phyloP scores from a whole-genome alignment of 2,888 invertebrate species.

The Torymus texanus region DNA sequence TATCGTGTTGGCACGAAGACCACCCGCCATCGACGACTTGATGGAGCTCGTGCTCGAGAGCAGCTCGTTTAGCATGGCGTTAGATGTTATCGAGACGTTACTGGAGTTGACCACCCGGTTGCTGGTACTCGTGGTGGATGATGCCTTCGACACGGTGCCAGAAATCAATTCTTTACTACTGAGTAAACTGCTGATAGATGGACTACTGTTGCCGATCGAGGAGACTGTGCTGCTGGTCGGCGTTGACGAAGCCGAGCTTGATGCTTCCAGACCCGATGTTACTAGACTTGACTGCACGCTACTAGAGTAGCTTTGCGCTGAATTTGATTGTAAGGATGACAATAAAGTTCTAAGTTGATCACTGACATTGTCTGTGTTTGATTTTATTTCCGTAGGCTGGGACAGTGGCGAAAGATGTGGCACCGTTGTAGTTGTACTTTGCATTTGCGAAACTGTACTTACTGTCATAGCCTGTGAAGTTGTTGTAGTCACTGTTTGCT shows the following conservation, averaged over 20 bases:
- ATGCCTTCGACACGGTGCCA: slow-evolving; percentile 15
- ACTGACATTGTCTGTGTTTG: slow-evolving; percentile 84
- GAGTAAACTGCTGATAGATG: too few species aligned
- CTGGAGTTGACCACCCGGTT: slow-evolving; percentile 50
- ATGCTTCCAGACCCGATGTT: slow-evolving; percentile 58
- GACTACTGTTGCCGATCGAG: slow-evolving; percentile 23
- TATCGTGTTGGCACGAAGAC: slow-evolving; percentile 66
- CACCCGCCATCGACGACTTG: slow-evolving; percentile 68
- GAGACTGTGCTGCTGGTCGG: slow-evolving; percentile 57
- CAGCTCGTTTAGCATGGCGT: slow-evolving; percentile 74
- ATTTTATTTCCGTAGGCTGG: slow-evolving; percentile 83
- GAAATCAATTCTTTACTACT: not conserved
- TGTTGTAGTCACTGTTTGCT: slow-evolving; percentile 47
- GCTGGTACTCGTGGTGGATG: not conserved
- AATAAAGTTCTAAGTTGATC: slow-evolving; percentile 82
- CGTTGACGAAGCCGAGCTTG: slow-evolving; percentile 62
- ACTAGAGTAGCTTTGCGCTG: slow-evolving; percentile 73
- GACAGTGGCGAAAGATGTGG: slow-evolving; percentile 84
- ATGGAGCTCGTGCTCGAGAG: slow-evolving; percentile 69
- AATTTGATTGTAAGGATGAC: slow-evolving; percentile 80
- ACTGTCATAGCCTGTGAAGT: slow-evolving; percentile 56
- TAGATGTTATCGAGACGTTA: slow-evolving; percentile 70
- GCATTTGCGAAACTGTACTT: slow-evolving; percentile 68
- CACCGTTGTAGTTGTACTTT: slow-evolving; percentile 76
- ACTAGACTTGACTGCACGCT: slow-evolving; percentile 75